phyloP scores from a whole-genome alignment of 2,113 vertebrate genomes.

The Salvelinus fontinalis region DNA sequence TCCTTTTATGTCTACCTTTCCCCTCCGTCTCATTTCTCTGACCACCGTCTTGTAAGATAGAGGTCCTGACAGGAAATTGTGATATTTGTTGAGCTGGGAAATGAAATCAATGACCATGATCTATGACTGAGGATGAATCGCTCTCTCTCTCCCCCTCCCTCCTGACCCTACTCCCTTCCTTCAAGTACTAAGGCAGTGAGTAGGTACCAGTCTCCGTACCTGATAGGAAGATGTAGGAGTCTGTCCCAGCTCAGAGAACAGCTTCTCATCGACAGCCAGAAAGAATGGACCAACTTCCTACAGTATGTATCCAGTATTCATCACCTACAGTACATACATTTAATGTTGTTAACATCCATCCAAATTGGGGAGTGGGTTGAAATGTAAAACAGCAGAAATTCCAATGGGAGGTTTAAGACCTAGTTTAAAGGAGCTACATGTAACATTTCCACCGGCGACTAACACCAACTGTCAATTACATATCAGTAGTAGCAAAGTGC shows the following conservation, averaged over 20 bases:
- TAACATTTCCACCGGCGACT: too few relatives aligned
- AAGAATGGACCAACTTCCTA: slow-evolving; percentile 88
- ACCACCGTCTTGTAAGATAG: too few relatives aligned
- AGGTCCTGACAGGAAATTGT: too few relatives aligned
- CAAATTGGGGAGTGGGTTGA: too few relatives aligned
- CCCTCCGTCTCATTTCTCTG: neutral
- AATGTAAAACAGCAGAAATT: too few relatives aligned
- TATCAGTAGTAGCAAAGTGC: too few relatives aligned
- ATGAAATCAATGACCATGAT: too few relatives aligned
- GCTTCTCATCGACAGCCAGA: slow-evolving; percentile 84
- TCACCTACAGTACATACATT: neutral
- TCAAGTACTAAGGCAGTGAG: slow-evolving; percentile 91
- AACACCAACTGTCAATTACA: too few relatives aligned
- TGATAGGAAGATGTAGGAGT: slow-evolving; percentile 80
- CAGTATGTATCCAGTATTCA: slow-evolving; percentile 74
- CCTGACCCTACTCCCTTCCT: slow-evolving; percentile 21
- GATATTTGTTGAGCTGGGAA: too few relatives aligned
- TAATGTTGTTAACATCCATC: too few relatives aligned
- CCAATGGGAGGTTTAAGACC: too few relatives aligned
- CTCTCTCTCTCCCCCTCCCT: neutral
- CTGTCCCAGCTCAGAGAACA: slow-evolving; percentile 91
- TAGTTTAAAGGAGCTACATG: too few relatives aligned
- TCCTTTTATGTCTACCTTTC: neutral
- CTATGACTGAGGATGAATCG: neutral
- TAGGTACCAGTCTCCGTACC: slow-evolving; percentile 90